phyloP scores from a whole-genome alignment of 2,113 vertebrate genomes.

The Apeltes quadracus region DNA sequence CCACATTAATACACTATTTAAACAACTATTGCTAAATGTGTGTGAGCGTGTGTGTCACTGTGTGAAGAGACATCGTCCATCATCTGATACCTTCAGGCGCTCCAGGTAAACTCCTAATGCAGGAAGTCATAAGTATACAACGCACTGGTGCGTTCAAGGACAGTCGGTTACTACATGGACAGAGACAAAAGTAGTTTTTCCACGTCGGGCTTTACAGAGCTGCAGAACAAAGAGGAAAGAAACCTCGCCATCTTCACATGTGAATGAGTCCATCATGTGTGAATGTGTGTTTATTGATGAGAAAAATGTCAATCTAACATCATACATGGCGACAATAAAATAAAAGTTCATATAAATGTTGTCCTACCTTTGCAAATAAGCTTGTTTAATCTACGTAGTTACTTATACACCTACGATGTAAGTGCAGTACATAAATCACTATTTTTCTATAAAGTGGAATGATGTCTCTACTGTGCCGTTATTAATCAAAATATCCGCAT shows the following conservation, averaged over 20 bases:
- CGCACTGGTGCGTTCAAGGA: constrained; percentile 51
- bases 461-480: not conserved
- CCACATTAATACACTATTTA: not conserved
- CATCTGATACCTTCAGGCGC: constrained; percentile 32
- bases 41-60: constrained; percentile 18
- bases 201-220: not conserved
- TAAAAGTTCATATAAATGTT: not conserved
- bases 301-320: not conserved
- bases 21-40: not conserved
- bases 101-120: constrained; percentile 44
- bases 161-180: not conserved
- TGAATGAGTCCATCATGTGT: not conserved
- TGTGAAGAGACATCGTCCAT: constrained; percentile 27
- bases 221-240: not conserved
- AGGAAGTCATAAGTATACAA: constrained; percentile 56
- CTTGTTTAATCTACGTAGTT: not conserved
- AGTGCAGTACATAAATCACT: not conserved
- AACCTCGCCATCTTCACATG: not conserved
- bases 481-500: not conserved
- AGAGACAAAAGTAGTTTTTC: not conserved
- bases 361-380: not conserved
- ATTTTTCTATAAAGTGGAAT: not conserved
- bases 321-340: not conserved
- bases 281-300: constrained; percentile 1
- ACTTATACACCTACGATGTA: not conserved